A percentile compares a stretch with the other conserved stretches of the same genome.
Evolutionary conservation across 1,140 invertebrate genomes (phyloP).

Genomic region (Meloidogyne hapla): DNA sequence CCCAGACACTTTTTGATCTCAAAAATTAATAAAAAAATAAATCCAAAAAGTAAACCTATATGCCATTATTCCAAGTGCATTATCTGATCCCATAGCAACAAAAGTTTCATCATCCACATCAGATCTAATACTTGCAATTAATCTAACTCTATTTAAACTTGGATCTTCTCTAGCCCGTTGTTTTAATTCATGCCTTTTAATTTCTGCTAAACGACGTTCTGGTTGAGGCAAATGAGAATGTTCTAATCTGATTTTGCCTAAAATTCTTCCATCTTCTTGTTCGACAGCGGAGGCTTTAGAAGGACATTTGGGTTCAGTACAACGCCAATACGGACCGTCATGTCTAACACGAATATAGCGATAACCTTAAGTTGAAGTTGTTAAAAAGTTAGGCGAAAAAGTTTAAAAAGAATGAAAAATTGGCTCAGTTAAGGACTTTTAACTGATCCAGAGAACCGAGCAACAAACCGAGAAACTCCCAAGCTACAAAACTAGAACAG

Average conservation of each 20-base stretch:
- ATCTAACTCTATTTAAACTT: background rate
- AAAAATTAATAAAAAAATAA: background rate
- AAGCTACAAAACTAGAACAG: too few species aligned
- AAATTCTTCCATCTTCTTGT: background rate
- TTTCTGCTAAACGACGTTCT: background rate
- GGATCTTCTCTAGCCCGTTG: background rate
- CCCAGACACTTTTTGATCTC: background rate
- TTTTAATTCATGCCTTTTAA: slow-evolving; percentile 2
- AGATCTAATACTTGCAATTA: background rate
- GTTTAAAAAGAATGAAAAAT: too few species aligned
- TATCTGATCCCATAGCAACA: slow-evolving; percentile 12
- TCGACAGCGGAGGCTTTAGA: slow-evolving; percentile 5
- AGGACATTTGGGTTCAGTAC: background rate
- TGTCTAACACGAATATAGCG: background rate
- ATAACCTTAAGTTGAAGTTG: too few species aligned
- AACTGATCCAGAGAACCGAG: too few species aligned
- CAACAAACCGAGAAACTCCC: too few species aligned
- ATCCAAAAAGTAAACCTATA: background rate
- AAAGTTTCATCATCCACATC: slow-evolving; percentile 17
- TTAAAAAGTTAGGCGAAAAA: too few species aligned
- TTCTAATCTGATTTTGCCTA: background rate
- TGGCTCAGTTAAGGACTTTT: too few species aligned
- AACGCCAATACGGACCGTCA: slow-evolving; percentile 5
- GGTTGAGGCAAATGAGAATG: background rate
- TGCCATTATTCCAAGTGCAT: slow-evolving; percentile 12